Evolutionary conservation across 2,888 invertebrate genomes (phyloP).

Genomic region (Cephalotes varians): DNA sequence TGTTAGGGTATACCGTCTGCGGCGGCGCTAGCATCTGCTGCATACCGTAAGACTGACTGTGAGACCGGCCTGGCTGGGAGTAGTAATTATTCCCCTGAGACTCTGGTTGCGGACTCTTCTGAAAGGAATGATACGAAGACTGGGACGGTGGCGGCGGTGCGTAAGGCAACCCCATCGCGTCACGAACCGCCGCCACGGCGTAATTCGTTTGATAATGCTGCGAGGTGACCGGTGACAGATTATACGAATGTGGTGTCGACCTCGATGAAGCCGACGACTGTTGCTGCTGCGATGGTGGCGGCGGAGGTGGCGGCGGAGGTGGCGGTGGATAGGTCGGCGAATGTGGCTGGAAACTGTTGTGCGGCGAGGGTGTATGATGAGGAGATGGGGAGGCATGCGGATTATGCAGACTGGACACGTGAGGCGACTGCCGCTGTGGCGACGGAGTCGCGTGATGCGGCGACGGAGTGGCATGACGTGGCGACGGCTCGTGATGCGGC

Average conservation of each 20-base stretch:
- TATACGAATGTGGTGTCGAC: slow-evolving; percentile 86
- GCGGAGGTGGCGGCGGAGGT: slow-evolving; percentile 86
- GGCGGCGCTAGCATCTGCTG: slow-evolving; percentile 64
- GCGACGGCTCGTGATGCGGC: slow-evolving; percentile 63
- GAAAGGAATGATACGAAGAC: slow-evolving; percentile 83
- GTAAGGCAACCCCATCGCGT: slow-evolving; percentile 83
- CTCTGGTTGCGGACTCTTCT: slow-evolving; percentile 78
- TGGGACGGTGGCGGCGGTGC: slow-evolving; percentile 71
- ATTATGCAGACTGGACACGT: slow-evolving; percentile 77
- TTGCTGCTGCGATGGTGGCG: background rate
- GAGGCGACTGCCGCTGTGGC: slow-evolving; percentile 80
- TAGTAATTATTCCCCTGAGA: slow-evolving; percentile 72
- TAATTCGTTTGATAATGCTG: slow-evolving; percentile 84
- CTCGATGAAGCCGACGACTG: slow-evolving; percentile 84
- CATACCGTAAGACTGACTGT: slow-evolving; percentile 72
- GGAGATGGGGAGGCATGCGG: slow-evolving; percentile 76
- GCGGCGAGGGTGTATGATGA: slow-evolving; percentile 80
- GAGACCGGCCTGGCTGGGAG: slow-evolving; percentile 74
- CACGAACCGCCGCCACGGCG: slow-evolving; percentile 76
- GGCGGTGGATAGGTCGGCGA: slow-evolving; percentile 85
- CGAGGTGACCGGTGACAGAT: slow-evolving; percentile 86
- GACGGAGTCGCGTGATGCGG: slow-evolving; percentile 77
- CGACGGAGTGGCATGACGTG: slow-evolving; percentile 62
- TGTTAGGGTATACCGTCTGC: slow-evolving; percentile 64
- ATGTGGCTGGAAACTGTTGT: slow-evolving; percentile 86